phyloP scores from a whole-genome alignment of 2,888 invertebrate genomes.

The Platycheirus rosarum region DNA sequence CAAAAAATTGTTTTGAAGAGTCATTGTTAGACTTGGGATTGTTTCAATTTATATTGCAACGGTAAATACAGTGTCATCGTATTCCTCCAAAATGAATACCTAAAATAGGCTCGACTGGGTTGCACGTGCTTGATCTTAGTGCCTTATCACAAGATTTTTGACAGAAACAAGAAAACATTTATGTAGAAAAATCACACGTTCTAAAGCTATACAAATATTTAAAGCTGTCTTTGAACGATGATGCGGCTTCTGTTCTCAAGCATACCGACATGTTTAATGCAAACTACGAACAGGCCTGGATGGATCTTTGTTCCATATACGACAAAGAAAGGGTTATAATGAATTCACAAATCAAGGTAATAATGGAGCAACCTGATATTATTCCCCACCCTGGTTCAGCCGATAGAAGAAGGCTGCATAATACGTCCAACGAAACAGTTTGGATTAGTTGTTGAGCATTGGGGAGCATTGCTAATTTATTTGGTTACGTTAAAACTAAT shows the following conservation, averaged over 20 bases:
- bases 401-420: neutral
- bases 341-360: neutral
- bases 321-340: slow-evolving; percentile 13
- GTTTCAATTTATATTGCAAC: no score
- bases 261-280: no score
- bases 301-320: neutral
- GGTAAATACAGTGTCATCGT: no score
- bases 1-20: no score
- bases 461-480: slow-evolving; percentile 1
- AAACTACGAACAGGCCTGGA: neutral
- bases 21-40: no score
- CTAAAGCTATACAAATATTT: neutral
- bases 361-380: slow-evolving; percentile 11
- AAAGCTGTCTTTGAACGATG: slow-evolving; percentile 8
- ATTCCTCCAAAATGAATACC: no score
- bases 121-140: no score
- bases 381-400: neutral
- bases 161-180: no score
- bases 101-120: no score
- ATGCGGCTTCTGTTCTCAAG: slow-evolving; percentile 6
- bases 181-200: no score
- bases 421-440: slow-evolving; percentile 11
- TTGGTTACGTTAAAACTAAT: slow-evolving; percentile 13
- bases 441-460: neutral
- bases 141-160: no score